These are phyloP conservation scores for Aurelia sp. DNA, from an alignment of 30 jellyfish, hydroid and myxozoan species.

Conservation along the genomic window DNA sequence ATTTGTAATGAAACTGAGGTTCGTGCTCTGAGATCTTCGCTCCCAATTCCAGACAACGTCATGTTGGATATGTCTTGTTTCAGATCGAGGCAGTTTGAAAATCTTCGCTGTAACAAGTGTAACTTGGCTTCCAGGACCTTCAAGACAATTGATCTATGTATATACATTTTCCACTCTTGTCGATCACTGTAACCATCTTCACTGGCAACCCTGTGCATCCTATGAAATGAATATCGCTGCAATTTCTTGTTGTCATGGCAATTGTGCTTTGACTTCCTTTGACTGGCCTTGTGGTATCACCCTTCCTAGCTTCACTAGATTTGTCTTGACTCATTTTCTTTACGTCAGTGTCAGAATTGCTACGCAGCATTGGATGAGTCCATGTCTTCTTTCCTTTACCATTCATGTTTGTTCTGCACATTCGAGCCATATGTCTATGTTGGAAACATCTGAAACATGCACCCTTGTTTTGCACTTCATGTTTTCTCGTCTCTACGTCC, in stretches of 20 bases:
- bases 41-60: too few species aligned
- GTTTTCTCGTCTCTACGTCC: conserved; percentile 25
- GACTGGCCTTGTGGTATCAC: conserved; percentile 3
- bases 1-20: too few species aligned
- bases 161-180: conserved; percentile 14
- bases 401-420: conserved; percentile 15
- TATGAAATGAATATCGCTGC: too few species aligned
- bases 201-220: conserved; percentile 29
- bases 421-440: conserved; percentile 46
- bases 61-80: not conserved
- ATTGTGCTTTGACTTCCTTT: conserved; percentile 4
- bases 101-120: not conserved
- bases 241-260: conserved; percentile 34
- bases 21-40: too few species aligned
- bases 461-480: conserved; percentile 36
- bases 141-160: conserved; percentile 34
- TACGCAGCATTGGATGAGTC: too few species aligned
- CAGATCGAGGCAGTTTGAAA: too few species aligned
- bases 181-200: conserved; percentile 40
- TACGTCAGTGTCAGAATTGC: too few species aligned
- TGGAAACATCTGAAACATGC: conserved; percentile 28
- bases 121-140: conserved; percentile 47
- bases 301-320: not conserved
- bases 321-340: conserved; percentile 19
- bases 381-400: too few species aligned